A percentile compares a stretch with the other conserved stretches of the same genome.
These are phyloP conservation scores for Metallyticus violacea DNA, from an alignment of 2,888 invertebrate species.

Conservation along the genomic window DNA sequence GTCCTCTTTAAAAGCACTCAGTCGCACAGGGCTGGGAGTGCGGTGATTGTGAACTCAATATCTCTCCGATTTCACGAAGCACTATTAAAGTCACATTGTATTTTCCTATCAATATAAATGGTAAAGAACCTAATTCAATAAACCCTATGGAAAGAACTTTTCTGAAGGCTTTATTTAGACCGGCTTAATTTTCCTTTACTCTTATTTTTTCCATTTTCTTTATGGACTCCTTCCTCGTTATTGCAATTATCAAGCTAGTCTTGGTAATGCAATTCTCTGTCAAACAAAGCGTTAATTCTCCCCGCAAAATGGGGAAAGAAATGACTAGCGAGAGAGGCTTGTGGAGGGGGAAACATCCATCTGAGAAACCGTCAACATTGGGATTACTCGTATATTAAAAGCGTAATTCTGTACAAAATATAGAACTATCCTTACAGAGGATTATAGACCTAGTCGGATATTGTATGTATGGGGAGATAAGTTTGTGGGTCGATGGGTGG, in stretches of 20 bases:
- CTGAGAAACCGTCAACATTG: neutral
- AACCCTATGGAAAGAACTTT: neutral
- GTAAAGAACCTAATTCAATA: neutral
- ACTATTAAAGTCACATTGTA: neutral
- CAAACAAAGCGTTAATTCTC: constrained; percentile 40
- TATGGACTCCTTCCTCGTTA: neutral
- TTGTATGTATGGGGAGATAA: no score
- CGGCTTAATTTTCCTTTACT: constrained; percentile 4
- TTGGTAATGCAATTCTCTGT: constrained; percentile 14
- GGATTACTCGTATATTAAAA: neutral
- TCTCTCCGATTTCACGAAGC: neutral
- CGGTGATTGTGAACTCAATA: neutral
- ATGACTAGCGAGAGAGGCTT: neutral
- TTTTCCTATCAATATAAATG: neutral
- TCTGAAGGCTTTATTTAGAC: neutral
- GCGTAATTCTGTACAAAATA: neutral
- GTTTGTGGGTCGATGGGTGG: no score
- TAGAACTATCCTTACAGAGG: no score
- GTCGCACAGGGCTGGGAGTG: neutral
- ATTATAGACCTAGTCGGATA: no score
- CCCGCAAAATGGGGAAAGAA: neutral
- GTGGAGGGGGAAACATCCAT: neutral
- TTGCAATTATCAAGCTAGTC: constrained; percentile 12
- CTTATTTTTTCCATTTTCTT: neutral
- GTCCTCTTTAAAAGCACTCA: neutral